phyloP scores from a whole-genome alignment of 2,888 invertebrate species.

The Chironomus tentans region DNA sequence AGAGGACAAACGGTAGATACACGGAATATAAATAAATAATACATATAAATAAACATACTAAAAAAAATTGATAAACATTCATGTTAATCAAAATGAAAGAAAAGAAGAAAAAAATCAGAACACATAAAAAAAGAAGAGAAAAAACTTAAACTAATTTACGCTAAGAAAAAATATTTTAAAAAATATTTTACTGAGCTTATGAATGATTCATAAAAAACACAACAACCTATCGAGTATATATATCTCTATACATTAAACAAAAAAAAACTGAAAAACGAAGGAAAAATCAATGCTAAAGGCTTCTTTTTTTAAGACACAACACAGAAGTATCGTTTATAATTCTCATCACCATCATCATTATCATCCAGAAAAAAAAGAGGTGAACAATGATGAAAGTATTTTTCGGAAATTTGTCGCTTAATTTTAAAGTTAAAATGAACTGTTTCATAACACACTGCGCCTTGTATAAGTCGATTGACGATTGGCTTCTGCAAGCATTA shows the following conservation, averaged over 20 bases:
- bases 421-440: too few relatives aligned
- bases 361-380: too few relatives aligned
- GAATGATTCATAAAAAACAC: not conserved
- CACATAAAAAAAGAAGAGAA: not conserved
- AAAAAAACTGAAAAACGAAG: not conserved
- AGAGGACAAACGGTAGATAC: conserved; percentile 36
- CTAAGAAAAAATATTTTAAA: not conserved
- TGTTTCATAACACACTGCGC: too few relatives aligned
- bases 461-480: too few relatives aligned
- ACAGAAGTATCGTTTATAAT: too few relatives aligned
- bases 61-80: too few relatives aligned
- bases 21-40: conserved; percentile 23
- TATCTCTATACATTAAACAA: not conserved
- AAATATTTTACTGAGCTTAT: not conserved
- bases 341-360: too few relatives aligned
- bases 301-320: too few relatives aligned
- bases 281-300: not conserved
- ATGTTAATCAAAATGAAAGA: too few relatives aligned
- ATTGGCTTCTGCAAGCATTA: too few relatives aligned
- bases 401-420: too few relatives aligned
- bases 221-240: not conserved
- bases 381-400: too few relatives aligned
- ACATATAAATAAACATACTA: not conserved
- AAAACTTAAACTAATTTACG: not conserved
- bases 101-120: not conserved